phyloP scores from a whole-genome alignment of 1,140 invertebrate genomes.

The Eriosoma lanigerum region DNA sequence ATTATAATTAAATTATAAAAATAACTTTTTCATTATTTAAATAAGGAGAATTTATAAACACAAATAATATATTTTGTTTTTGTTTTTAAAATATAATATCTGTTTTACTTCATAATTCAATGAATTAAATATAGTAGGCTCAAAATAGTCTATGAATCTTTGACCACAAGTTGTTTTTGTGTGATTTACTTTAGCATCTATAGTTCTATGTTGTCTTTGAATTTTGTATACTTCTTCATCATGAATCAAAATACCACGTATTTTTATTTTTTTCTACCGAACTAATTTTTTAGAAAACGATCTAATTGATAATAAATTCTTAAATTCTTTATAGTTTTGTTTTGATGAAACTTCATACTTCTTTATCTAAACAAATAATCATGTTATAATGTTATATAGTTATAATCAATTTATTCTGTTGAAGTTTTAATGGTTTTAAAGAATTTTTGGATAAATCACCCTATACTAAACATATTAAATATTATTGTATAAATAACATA shows the following conservation, averaged over 20 bases:
- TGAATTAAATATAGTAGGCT: slow-evolving; percentile 3
- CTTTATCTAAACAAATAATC: too few relatives aligned
- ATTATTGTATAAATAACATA: too few relatives aligned
- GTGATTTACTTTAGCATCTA: not conserved
- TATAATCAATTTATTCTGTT: too few relatives aligned
- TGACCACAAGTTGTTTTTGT: not conserved
- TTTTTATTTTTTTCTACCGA: too few relatives aligned
- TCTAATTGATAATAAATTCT: not conserved
- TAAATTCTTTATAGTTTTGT: not conserved
- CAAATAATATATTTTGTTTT: too few relatives aligned
- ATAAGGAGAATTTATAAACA: too few relatives aligned
- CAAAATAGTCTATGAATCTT: not conserved
- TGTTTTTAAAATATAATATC: not conserved
- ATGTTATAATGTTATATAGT: too few relatives aligned
- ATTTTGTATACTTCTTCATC: not conserved
- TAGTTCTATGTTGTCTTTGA: not conserved
- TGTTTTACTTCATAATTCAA: not conserved
- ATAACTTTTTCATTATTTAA: too few relatives aligned
- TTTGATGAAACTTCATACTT: too few relatives aligned
- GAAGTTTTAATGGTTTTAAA: not conserved
- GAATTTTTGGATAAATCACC: not conserved
- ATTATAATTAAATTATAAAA: too few relatives aligned
- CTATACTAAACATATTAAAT: not conserved
- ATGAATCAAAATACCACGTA: not conserved
- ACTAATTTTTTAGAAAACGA: not conserved